Conservation (phyloP, 53 echinoderm and acorn worm species). For the Echinarachnius parma region DNA sequence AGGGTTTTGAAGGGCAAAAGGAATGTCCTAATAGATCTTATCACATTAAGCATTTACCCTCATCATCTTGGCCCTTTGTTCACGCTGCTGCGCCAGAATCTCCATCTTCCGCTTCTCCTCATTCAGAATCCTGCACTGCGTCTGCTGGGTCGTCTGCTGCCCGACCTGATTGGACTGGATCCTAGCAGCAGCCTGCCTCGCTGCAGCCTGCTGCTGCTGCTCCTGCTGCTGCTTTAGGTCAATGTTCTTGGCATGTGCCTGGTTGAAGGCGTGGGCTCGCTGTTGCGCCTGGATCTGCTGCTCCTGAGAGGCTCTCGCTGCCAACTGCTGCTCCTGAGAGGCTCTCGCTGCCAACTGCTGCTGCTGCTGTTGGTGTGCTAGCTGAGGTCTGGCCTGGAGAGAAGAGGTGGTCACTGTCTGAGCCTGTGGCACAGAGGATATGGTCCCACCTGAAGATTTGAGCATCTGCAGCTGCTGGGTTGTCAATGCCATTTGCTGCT, state of each 20-base stretch:
- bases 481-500: too few species aligned
- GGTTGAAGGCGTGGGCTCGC: constrained; percentile 20
- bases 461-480: constrained; percentile 35
- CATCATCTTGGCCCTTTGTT: constrained; percentile 11
- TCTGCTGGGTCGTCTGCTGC: constrained; percentile 29
- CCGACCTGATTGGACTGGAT: constrained; percentile 19
- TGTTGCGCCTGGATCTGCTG: constrained; percentile 24
- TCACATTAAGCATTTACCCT: background rate
- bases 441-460: background rate
- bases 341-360: constrained; percentile 7
- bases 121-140: constrained; percentile 7
- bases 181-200: constrained; percentile 9
- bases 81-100: constrained; percentile 3
- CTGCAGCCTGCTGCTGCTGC: constrained; percentile 15
- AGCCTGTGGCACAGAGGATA: too few species aligned
- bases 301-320: background rate
- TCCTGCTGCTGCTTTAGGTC: background rate
- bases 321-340: background rate
- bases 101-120: background rate
- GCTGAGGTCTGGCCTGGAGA: background rate
- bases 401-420: constrained; percentile 10
- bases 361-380: constrained; percentile 8
- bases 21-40: background rate
- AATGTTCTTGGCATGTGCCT: constrained; percentile 18
- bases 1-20: too few species aligned